These are phyloP conservation scores for Drosophila ezoana DNA, from an alignment of 2,888 invertebrate genomes.

Conservation along the genomic window DNA sequence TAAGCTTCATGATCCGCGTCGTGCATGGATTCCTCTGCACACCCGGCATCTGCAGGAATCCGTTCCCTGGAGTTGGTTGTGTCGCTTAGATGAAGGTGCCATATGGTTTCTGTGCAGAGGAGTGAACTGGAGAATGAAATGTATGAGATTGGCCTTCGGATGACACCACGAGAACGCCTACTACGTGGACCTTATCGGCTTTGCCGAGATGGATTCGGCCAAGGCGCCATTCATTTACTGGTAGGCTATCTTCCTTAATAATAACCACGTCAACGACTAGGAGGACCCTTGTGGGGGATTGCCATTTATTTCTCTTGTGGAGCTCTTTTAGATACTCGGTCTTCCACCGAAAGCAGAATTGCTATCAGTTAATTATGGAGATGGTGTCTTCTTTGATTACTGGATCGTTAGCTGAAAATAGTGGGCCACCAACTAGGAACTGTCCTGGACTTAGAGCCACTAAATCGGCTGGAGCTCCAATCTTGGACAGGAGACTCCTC, in stretches of 20 bases:
- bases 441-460: too few species aligned
- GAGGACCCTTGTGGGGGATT: not conserved
- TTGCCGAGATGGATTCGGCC: not conserved
- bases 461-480: too few species aligned
- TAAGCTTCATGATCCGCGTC: too few species aligned
- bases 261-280: not conserved
- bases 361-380: not conserved
- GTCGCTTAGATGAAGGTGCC: not conserved
- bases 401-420: too few species aligned
- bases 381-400: too few species aligned
- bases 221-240: not conserved
- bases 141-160: not conserved
- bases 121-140: not conserved
- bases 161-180: too few species aligned
- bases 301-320: not conserved
- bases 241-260: not conserved
- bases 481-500: too few species aligned
- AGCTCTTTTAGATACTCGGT: not conserved
- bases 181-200: too few species aligned
- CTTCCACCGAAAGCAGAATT: not conserved
- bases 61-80: not conserved
- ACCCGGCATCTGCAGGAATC: not conserved
- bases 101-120: not conserved
- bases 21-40: not conserved
- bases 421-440: too few species aligned